Percentiles rank a stretch among this genome's conserved stretches.
These are phyloP conservation scores for Thyatira batis DNA, from an alignment of 2,888 invertebrate species.

Conservation along the genomic window DNA sequence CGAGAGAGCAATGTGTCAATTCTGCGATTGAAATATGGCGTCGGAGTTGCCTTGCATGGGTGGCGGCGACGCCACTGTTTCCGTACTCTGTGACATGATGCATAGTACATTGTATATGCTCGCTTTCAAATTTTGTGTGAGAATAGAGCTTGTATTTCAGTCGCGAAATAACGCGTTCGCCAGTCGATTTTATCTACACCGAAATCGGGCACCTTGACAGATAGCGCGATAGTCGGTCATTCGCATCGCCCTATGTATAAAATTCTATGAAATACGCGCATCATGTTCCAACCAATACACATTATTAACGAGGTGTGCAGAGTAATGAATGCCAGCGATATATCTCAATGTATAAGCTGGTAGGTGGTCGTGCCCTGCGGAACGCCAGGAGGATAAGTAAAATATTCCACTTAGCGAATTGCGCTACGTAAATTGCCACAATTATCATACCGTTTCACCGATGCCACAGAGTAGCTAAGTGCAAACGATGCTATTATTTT, in stretches of 20 bases:
- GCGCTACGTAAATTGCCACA: conserved; percentile 59
- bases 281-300: conserved; percentile 19
- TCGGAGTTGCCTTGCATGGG: conserved; percentile 48
- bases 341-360: conserved; percentile 63
- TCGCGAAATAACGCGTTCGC: conserved; percentile 29
- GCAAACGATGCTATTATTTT: conserved; percentile 18
- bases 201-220: conserved; percentile 46
- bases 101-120: conserved; percentile 25
- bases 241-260: conserved; percentile 3
- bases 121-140: conserved; percentile 20
- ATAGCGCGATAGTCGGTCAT: conserved; percentile 20
- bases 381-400: conserved; percentile 70
- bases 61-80: conserved; percentile 85
- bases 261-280: conserved; percentile 13
- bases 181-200: conserved; percentile 32
- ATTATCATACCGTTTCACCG: conserved; percentile 61
- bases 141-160: conserved; percentile 47
- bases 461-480: conserved; percentile 23
- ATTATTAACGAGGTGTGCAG: conserved; percentile 42
- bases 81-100: conserved; percentile 70
- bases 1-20: conserved; percentile 76
- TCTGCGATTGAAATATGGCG: conserved; percentile 77
- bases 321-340: conserved; percentile 66
- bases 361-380: conserved; percentile 65
- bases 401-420: conserved; percentile 74